These are phyloP conservation scores for Diabrotica balteata DNA, from an alignment of 2,888 invertebrate species.

Conservation along the genomic window DNA sequence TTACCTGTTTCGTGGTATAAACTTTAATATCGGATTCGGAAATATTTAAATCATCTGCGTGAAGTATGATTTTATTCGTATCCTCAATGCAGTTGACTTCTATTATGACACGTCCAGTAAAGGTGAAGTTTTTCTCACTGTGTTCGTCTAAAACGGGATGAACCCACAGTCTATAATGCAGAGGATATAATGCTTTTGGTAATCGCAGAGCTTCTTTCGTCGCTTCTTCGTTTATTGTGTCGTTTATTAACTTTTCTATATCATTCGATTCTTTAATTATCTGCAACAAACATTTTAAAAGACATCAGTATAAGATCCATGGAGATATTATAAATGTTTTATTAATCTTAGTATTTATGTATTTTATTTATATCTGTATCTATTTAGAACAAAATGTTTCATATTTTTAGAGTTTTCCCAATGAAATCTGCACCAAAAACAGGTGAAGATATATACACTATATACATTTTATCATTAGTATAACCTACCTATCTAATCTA, in stretches of 20 bases:
- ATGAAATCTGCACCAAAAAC: no score
- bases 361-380: no score
- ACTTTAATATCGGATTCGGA: constrained; percentile 47
- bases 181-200: constrained; percentile 48
- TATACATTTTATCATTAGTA: no score
- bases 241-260: constrained; percentile 54
- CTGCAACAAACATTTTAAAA: constrained; percentile 32
- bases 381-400: no score
- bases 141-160: constrained; percentile 54
- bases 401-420: no score
- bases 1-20: constrained; percentile 38
- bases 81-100: constrained; percentile 48
- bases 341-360: no score
- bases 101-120: constrained; percentile 53
- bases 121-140: constrained; percentile 51
- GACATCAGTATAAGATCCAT: background rate
- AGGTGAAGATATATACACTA: no score
- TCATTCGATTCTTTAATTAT: constrained; percentile 50
- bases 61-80: constrained; percentile 53
- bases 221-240: constrained; percentile 50
- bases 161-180: constrained; percentile 53
- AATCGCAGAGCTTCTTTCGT: constrained; percentile 49
- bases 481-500: no score
- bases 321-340: no score
- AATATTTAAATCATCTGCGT: constrained; percentile 52